Percentiles rank a stretch among this genome's conserved stretches.
These are phyloP conservation scores for Blastomussa wellsi DNA, from an alignment of 92 coral and sea anemone genomes.

Conservation along the genomic window DNA sequence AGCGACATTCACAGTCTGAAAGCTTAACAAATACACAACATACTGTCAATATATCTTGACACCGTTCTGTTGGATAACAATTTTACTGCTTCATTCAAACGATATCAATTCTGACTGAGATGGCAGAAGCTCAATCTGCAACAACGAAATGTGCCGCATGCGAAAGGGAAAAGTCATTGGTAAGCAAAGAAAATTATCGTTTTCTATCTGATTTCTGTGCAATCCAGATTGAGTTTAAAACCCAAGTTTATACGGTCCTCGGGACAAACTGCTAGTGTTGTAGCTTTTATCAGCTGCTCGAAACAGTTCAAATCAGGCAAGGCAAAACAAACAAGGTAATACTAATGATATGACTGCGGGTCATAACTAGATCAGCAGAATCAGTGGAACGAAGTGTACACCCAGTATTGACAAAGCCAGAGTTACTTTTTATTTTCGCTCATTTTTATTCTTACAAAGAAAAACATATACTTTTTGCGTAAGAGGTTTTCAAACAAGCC, in stretches of 20 bases:
- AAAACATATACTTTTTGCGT: too few species aligned
- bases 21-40: neutral
- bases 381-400: too few species aligned
- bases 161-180: slow-evolving; percentile 2
- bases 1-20: neutral
- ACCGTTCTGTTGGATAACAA: neutral
- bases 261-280: too few species aligned
- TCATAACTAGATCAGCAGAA: too few species aligned
- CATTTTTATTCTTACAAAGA: too few species aligned
- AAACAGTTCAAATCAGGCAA: too few species aligned
- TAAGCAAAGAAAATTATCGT: neutral
- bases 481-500: too few species aligned
- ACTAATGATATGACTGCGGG: too few species aligned
- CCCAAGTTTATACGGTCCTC: neutral
- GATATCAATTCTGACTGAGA: neutral
- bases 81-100: neutral
- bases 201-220: neutral
- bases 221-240: neutral
- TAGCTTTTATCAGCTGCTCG: too few species aligned
- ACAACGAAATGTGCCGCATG: slow-evolving; percentile 15
- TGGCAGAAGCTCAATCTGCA: neutral
- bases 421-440: too few species aligned
- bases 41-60: neutral
- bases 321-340: too few species aligned
- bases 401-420: too few species aligned